These are phyloP conservation scores for Chaitophorus viminalis DNA, from an alignment of 2,888 invertebrate species.

Conservation along the genomic window DNA sequence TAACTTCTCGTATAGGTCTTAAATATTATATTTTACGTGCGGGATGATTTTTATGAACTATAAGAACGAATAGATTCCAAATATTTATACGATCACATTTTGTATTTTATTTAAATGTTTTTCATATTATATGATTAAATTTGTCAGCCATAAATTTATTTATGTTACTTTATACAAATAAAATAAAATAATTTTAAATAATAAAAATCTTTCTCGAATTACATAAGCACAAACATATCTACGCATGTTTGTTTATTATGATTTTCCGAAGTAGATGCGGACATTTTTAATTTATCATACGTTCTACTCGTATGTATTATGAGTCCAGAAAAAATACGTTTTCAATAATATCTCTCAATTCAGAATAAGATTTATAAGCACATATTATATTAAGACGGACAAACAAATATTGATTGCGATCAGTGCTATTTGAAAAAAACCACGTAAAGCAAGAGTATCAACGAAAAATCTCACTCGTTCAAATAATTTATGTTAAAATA, in stretches of 20 bases:
- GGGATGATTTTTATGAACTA: background rate
- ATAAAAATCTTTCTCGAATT: background rate
- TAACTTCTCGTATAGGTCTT: background rate
- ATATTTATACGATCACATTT: background rate
- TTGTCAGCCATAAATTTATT: background rate
- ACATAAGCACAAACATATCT: background rate
- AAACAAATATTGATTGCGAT: background rate
- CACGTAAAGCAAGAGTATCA: background rate
- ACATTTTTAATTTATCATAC: background rate
- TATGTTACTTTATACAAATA: no score
- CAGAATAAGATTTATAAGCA: slow-evolving; percentile 10
- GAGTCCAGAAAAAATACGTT: background rate
- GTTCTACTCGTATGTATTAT: background rate
- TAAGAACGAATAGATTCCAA: background rate
- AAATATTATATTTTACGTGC: background rate
- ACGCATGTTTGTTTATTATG: background rate
- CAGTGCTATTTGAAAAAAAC: background rate
- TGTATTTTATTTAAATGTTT: background rate
- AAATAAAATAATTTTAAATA: background rate
- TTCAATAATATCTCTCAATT: slow-evolving; percentile 1
- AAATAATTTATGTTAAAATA: background rate
- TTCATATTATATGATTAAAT: background rate
- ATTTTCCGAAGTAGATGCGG: background rate
- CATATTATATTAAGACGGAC: background rate
- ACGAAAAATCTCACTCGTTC: background rate